Evolutionary conservation across 2,113 vertebrate genomes (phyloP).

Genomic region (Oreocharis arfaki): DNA sequence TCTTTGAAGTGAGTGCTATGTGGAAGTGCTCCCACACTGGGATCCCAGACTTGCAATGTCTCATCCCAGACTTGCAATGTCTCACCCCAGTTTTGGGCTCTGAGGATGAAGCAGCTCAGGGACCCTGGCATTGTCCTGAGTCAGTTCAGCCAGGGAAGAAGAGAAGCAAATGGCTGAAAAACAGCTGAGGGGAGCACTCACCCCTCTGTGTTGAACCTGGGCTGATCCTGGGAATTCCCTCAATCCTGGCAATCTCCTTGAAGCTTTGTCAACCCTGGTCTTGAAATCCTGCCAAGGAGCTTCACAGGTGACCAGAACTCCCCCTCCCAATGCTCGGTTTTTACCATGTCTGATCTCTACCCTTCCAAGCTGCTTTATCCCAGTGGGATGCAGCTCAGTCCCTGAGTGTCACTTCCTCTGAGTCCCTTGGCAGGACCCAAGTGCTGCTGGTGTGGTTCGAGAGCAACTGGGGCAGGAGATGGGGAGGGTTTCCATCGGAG

Average conservation of each 20-base stretch:
- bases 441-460: rapidly evolving
- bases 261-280: not conserved
- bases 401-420: rapidly evolving
- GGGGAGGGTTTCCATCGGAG: not conserved
- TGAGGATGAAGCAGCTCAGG: not conserved
- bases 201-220: not conserved
- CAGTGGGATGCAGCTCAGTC: not conserved
- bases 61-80: rapidly evolving
- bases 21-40: not conserved
- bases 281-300: not conserved
- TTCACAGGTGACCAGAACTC: not conserved
- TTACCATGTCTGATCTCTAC: not conserved
- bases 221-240: not conserved
- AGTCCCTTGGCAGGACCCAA: not conserved
- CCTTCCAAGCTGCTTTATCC: not conserved
- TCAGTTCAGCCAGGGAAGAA: not conserved
- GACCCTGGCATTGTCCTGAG: rapidly evolving
- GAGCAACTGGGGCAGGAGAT: not conserved
- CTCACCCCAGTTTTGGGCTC: not conserved
- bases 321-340: not conserved
- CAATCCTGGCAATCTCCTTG: not conserved
- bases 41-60: rapidly evolving
- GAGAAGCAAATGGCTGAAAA: not conserved
- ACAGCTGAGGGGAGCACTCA: not conserved
- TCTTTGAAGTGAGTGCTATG: rapidly evolving